Evolutionary conservation across 2,797 vertebrate species (phyloP), one percentile per base, ranked within the genome.

Genomic region (Ctenosaura bakeri): DNA sequence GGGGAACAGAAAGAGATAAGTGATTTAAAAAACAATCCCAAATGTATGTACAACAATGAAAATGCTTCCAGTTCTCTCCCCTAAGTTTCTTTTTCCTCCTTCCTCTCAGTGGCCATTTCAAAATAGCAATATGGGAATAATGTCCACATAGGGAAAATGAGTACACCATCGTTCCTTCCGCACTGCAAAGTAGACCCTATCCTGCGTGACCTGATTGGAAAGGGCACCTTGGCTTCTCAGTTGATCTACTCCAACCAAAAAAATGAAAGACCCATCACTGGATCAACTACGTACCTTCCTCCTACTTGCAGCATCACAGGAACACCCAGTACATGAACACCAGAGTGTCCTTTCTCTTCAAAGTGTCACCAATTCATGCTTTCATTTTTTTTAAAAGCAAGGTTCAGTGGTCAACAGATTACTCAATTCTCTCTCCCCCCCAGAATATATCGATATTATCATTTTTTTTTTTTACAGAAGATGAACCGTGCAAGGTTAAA

Each of bases 31-130:
- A 96, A 92, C 91, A 96, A 91, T 93, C 91, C 90, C 3, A 5
- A 85, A 92, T 94, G 76, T 93, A 95, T 95, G 95, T 96, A 93
- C 95, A 95, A 94, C 87, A 66, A 92, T 94, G 95, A 92, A 74
- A 90, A 95, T 86, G 85, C 91, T 96, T 97, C 96, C 97, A 96
- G 95, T 96, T 97, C 93, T 94, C 96, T 94, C 93, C 76, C 74
- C 92, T 90, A 79, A 22, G 0, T 52, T 76, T 91, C 52, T 79
- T 83, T 92, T 54, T 83, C 22, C n/a, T 88, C 83, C 85, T 42
- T 1, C 13, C 18, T 78, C 13, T n/a, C 29, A 82, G 38, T 46
- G 66, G 32, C 69, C 56, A 32, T 54, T 77, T 83, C 1, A 2
- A 77, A 56, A 73, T 18, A 54, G 18, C 52, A 26, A n/a, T 24